These are phyloP conservation scores for Hipparchia sbordonii DNA, from an alignment of 2,888 invertebrate genomes.

Conservation along the genomic window DNA sequence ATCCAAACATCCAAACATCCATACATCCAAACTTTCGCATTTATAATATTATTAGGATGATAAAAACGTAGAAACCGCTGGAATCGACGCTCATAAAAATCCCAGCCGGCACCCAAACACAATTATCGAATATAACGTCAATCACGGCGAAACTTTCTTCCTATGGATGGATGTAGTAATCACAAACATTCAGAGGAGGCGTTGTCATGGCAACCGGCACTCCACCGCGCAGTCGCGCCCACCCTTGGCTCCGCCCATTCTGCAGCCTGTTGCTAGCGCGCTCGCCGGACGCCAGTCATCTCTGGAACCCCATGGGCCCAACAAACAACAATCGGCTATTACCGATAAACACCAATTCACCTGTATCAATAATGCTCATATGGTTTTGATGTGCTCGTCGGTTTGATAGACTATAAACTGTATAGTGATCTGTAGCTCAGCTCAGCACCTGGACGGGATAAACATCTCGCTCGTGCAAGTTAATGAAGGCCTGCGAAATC, in stretches of 20 bases:
- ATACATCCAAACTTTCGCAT: too few species aligned
- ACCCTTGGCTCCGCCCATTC: conserved; percentile 62
- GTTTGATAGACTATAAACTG: conserved; percentile 49
- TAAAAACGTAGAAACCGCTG: neutral
- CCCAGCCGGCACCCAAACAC: conserved; percentile 47
- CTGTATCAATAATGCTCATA: conserved; percentile 25
- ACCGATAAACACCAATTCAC: conserved; percentile 18
- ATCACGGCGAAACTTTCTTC: conserved; percentile 62
- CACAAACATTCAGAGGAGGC: conserved; percentile 75
- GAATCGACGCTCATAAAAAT: conserved; percentile 32
- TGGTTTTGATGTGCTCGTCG: conserved; percentile 35
- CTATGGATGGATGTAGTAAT: conserved; percentile 55
- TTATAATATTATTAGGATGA: too few species aligned
- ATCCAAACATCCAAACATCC: too few species aligned
- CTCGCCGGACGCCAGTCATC: conserved; percentile 68
- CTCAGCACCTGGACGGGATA: conserved; percentile 49
- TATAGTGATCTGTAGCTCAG: conserved; percentile 44
- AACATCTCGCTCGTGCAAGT: conserved; percentile 59
- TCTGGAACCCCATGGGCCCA: conserved; percentile 56
- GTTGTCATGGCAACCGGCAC: conserved; percentile 73
- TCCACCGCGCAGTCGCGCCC: conserved; percentile 68
- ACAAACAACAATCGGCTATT: conserved; percentile 46
- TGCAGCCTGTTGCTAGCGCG: conserved; percentile 77
- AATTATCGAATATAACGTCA: conserved; percentile 63
- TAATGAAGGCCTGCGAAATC: conserved; percentile 65